Conservation (phyloP, 2,797 vertebrate genomes). For the Poecilia gillii region DNA sequence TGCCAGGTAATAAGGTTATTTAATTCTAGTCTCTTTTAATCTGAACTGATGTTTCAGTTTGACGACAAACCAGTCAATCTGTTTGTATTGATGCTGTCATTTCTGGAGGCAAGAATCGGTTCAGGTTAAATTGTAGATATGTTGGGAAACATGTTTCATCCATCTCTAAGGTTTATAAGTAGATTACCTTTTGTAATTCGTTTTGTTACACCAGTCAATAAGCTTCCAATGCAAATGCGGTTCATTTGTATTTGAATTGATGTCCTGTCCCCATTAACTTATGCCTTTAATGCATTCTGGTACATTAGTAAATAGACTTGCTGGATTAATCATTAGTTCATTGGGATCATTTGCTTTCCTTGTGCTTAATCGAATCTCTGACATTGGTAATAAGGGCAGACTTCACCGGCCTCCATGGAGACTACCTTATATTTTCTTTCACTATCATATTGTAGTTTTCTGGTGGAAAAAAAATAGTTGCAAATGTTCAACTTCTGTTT, state of each 20-base stretch:
- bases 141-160: constrained; percentile 84
- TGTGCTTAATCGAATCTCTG: constrained; percentile 87
- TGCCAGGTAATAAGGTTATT: constrained; percentile 57
- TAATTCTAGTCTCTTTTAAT: constrained; percentile 55
- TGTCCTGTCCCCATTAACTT: constrained; percentile 99
- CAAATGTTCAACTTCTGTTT: constrained; percentile 28
- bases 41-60: constrained; percentile 65
- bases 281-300: constrained; percentile 99
- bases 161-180: constrained; percentile 89
- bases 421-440: constrained; percentile 52
- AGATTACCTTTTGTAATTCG: constrained; percentile 96
- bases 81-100: constrained; percentile 76
- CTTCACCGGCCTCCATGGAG: constrained; percentile 82
- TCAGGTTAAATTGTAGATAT: constrained; percentile 76
- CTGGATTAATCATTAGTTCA: constrained; percentile 97
- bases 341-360: constrained; percentile 95
- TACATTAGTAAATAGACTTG: constrained; percentile 95
- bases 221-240: constrained; percentile 93
- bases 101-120: constrained; percentile 71
- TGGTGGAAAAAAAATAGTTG: constrained; percentile 21
- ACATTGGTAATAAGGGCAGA: constrained; percentile 94
- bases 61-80: constrained; percentile 57
- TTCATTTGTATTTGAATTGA: constrained; percentile 99
- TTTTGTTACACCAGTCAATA: constrained; percentile 97
- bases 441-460: constrained; percentile 39